These are phyloP conservation scores for Ennomos fuscantarius DNA, from an alignment of 2,888 invertebrate species.

Conservation along the genomic window DNA sequence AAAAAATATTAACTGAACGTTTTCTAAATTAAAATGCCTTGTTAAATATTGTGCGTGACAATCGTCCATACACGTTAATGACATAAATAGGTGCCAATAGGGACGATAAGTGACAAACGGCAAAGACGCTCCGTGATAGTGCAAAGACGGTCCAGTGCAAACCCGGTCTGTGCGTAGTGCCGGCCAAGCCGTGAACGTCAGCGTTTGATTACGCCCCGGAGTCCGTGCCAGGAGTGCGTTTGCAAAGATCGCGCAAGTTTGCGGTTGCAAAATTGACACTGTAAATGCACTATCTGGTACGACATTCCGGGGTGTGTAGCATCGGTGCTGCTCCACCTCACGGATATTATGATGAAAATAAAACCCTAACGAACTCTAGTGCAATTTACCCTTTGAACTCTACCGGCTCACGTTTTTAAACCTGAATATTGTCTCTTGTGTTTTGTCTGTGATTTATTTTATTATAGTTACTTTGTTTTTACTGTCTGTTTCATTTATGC, in stretches of 20 bases:
- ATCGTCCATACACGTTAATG: not conserved
- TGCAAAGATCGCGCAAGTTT: constrained; percentile 89
- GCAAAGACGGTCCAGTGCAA: constrained; percentile 69
- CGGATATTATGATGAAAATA: constrained; percentile 48
- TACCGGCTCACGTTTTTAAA: constrained; percentile 4
- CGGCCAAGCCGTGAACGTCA: constrained; percentile 64
- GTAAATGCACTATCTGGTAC: constrained; percentile 99
- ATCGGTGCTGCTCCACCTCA: constrained; percentile 69
- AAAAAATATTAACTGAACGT: too few species aligned
- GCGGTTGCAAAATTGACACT: constrained; percentile 87
- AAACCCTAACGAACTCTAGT: constrained; percentile 70
- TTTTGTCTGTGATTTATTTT: constrained; percentile 31
- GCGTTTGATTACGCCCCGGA: constrained; percentile 87
- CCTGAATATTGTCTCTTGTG: constrained; percentile 15
- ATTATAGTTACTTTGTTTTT: constrained; percentile 23
- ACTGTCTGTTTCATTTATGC: constrained; percentile 19
- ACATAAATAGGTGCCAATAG: constrained; percentile 6
- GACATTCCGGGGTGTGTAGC: constrained; percentile 92
- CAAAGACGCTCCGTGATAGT: constrained; percentile 57
- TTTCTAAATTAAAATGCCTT: not conserved
- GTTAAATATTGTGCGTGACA: constrained; percentile 5
- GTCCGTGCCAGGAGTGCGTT: constrained; percentile 99
- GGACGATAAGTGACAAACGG: constrained; percentile 47
- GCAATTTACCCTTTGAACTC: constrained; percentile 36
- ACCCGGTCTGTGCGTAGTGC: constrained; percentile 66